phyloP scores from a whole-genome alignment of 2,113 vertebrate species.

The Burhinus bistriatus region DNA sequence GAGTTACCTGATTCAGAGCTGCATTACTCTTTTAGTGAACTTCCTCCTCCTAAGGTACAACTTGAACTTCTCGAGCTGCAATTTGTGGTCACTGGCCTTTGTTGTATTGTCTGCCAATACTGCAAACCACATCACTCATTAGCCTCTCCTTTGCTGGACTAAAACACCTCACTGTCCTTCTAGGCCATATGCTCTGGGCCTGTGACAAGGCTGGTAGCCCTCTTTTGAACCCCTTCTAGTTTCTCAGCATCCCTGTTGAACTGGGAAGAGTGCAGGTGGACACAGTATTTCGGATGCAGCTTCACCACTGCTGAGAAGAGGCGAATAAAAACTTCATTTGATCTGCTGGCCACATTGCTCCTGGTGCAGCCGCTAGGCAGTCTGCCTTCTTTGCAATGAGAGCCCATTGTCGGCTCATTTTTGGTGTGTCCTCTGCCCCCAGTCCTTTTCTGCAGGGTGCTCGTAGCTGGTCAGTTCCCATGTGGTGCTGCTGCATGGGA shows the following conservation, averaged over 20 bases:
- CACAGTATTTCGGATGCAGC: neutral
- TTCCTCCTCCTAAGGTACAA: neutral
- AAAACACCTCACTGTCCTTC: neutral
- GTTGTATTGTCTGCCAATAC: neutral
- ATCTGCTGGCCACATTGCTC: neutral
- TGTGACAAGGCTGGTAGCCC: neutral
- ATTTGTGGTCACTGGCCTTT: neutral
- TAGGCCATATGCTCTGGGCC: neutral
- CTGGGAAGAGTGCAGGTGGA: neutral
- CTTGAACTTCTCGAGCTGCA: neutral
- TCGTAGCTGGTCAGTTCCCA: rapidly evolving
- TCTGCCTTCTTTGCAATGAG: neutral
- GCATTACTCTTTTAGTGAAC: neutral
- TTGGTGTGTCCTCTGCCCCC: neutral
- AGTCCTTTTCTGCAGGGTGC: neutral
- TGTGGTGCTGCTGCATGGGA: neutral
- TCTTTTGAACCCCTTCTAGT: neutral
- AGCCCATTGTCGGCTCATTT: neutral
- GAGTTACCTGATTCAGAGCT: neutral
- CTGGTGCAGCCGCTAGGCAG: neutral
- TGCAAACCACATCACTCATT: neutral
- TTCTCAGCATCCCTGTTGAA: neutral
- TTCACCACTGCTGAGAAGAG: neutral
- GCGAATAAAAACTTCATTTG: neutral
- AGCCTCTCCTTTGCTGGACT: neutral